Conservation (phyloP, 2,888 invertebrate species). For the Lysandra coridon region DNA sequence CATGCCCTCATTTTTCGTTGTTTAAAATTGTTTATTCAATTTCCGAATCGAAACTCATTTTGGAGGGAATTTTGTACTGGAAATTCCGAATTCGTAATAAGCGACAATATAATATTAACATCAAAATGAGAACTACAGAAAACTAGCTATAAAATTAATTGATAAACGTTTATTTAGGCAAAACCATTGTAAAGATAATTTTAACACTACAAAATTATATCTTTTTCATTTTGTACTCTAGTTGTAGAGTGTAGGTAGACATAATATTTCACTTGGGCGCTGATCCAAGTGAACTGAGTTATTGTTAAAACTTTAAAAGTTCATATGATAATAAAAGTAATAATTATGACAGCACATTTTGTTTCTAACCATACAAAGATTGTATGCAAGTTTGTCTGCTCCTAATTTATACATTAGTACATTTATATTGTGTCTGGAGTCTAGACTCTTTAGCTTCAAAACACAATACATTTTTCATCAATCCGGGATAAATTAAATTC, state of each 20-base stretch:
- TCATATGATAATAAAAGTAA: background rate
- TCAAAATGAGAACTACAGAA: background rate
- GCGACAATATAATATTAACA: background rate
- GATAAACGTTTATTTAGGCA: background rate
- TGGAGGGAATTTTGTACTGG: background rate
- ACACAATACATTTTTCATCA: background rate
- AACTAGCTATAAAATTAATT: background rate
- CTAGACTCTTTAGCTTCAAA: background rate
- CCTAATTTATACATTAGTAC: background rate
- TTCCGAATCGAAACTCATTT: background rate
- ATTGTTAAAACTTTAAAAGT: background rate
- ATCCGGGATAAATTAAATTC: background rate
- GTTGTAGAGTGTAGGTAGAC: background rate
- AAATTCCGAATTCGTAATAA: background rate
- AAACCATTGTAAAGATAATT: background rate
- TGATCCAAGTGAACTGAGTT: background rate
- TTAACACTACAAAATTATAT: background rate
- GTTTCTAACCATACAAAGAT: too few species aligned
- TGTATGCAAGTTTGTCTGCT: background rate
- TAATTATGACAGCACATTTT: background rate
- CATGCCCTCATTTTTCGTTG: constrained; percentile 20
- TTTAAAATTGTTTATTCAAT: constrained; percentile 8
- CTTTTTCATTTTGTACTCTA: background rate
- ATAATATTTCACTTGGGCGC: background rate
- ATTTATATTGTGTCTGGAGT: constrained; percentile 3